Conservation (phyloP, 2,113 vertebrate genomes). For the Egretta garzetta region DNA sequence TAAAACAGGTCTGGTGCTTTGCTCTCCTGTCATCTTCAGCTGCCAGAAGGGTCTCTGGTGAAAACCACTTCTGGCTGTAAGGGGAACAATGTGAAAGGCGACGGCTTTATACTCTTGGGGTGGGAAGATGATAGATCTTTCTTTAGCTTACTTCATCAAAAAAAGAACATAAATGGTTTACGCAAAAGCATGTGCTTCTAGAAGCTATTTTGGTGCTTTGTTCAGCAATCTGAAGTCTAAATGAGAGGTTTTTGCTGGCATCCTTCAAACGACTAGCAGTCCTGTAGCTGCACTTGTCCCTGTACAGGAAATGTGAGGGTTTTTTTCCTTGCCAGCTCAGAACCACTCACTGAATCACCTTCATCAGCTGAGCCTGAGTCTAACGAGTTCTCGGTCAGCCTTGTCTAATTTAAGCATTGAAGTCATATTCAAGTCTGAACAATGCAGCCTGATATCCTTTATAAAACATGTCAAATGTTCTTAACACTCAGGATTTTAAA, state of each 20-base stretch:
- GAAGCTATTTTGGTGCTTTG: constrained; percentile 38
- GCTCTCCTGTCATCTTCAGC: not conserved
- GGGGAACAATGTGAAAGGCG: not conserved
- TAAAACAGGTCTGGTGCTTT: not conserved
- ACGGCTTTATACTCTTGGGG: not conserved
- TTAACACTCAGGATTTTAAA: not conserved
- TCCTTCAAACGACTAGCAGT: not conserved
- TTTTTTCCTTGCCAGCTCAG: constrained; percentile 53
- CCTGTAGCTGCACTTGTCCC: not conserved
- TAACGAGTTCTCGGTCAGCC: constrained; percentile 4
- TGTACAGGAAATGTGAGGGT: constrained; percentile 24
- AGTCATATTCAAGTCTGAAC: constrained; percentile 8
- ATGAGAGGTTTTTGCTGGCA: constrained; percentile 6
- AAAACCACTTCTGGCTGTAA: not conserved
- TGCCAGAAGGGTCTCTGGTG: not conserved
- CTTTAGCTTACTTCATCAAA: not conserved
- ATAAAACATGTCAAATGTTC: not conserved
- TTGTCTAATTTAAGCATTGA: constrained; percentile 8
- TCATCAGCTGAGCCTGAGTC: constrained; percentile 59
- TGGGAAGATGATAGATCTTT: not conserved
- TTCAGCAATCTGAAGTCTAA: not conserved
- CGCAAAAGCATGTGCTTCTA: not conserved
- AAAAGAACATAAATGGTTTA: not conserved
- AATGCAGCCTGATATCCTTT: not conserved
- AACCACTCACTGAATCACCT: constrained; percentile 56